Base-by-base conservation (phyloP, 2,888 invertebrate species). In the Auanema sp. region DNA sequence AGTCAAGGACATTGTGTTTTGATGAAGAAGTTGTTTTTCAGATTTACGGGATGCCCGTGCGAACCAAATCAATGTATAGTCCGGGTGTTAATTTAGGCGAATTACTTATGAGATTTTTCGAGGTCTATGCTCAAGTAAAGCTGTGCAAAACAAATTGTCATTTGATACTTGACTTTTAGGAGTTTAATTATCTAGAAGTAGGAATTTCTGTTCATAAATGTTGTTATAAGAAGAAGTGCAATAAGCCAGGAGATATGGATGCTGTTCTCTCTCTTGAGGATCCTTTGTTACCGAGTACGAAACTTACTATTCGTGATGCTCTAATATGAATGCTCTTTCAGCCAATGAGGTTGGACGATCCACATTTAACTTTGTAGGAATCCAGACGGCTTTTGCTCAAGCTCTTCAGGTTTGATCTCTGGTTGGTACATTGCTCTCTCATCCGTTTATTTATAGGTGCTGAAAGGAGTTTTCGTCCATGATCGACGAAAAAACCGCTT, bases 321-420 rank as follows among this genome's bases (percentile, higher is more conserved):
- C n/a, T n/a, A n/a, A n/a, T n/a, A n/a, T n/a, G n/a, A n/a, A n/a
- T n/a, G n/a, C n/a, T n/a, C n/a, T 77, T 79, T 54, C 81, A 85
- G 93, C 91, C 73, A 98, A 98, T 86, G 97, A 97, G 85, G 96
- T 98, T 84, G 97, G 97, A 10, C 90, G 95, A 78, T 94, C 94
- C 85, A 95, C 95, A 82, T 96, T 95, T 86, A 93, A 93, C 64
- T 92, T 92, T 71, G 87, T 95, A 79, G 90, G 91, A 84, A 91
- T 91, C 18, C 91, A 91, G 85, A 90, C 92, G 87, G 93, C 96
- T 67, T 98, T 97, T 87, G 94, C 94, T 86, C 93, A 92, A 88
- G 97, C 97, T 66, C 96, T 92, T 93, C 79, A 60, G 54, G 62
- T 65, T 43, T 18, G 52, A 47, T 47, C 47, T 47, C 3, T 18